Percentiles rank a stretch among this genome's conserved stretches.
These are phyloP conservation scores for Lepidocolaptes lacrymiger DNA, from an alignment of 2,797 vertebrate species.

Conservation along the genomic window DNA sequence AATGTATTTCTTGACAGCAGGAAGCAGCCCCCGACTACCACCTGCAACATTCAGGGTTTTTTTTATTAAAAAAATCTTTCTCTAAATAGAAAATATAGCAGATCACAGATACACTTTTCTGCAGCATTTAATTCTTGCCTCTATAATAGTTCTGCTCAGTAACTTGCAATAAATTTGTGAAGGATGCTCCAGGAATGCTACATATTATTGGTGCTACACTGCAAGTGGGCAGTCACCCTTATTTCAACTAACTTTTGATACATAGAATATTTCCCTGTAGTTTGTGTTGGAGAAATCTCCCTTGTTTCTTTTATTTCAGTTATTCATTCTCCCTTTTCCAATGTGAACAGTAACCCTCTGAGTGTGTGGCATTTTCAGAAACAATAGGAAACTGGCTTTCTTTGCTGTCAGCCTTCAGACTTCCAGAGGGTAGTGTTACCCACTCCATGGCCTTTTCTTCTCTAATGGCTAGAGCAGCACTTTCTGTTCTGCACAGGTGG, in stretches of 20 bases:
- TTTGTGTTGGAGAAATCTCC: not conserved
- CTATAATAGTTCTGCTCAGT: not conserved
- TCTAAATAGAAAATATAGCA: not conserved
- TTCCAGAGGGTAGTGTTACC: not conserved
- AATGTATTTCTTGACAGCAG: conserved; percentile 12
- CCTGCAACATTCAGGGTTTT: not conserved
- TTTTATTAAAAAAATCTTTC: not conserved
- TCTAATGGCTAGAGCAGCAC: not conserved
- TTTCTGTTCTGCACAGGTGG: not conserved
- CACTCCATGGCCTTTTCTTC: not conserved
- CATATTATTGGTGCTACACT: not conserved
- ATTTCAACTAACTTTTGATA: not conserved
- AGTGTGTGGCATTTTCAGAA: not conserved
- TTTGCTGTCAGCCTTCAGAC: not conserved
- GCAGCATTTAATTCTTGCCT: not conserved
- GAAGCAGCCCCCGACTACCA: not conserved
- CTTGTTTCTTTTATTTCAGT: not conserved
- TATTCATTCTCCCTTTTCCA: not conserved
- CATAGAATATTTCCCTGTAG: not conserved
- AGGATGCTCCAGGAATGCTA: not conserved
- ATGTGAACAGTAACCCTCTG: not conserved
- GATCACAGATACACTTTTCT: not conserved
- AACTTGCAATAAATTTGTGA: not conserved
- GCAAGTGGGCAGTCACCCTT: not conserved
- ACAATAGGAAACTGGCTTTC: not conserved